A percentile compares a stretch with the other conserved stretches of the same genome.
These are phyloP conservation scores for Romanogobio albipinnatus DNA, from an alignment of 2,113 vertebrate genomes.

Conservation along the genomic window DNA sequence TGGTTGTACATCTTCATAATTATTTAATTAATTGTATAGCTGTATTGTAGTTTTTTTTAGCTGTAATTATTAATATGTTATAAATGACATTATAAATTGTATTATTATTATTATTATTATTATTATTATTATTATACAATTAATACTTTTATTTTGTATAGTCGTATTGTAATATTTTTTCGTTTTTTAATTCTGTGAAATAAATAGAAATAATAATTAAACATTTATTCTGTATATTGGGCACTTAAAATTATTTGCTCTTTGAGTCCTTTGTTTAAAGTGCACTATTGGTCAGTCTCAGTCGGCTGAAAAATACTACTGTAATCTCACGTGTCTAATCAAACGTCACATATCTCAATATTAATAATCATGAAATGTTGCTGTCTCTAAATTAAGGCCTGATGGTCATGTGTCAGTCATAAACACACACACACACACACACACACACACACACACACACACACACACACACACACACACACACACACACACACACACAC, in stretches of 20 bases:
- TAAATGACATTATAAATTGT: neutral
- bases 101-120: too few relatives aligned
- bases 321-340: neutral
- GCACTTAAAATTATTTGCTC: neutral
- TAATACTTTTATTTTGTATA: neutral
- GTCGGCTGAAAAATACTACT: neutral
- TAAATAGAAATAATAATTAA: neutral
- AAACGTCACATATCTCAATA: neutral
- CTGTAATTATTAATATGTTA: too few relatives aligned
- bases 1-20: too few relatives aligned
- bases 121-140: neutral
- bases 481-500: neutral
- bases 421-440: neutral
- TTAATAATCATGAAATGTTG: neutral
- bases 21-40: too few relatives aligned
- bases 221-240: neutral
- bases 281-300: neutral
- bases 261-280: too few relatives aligned
- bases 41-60: too few relatives aligned
- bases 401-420: neutral
- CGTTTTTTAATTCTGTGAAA: neutral
- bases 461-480: neutral
- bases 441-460: neutral
- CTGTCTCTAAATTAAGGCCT: neutral
- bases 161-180: neutral